A percentile compares a stretch with the other conserved stretches of the same genome.
These are phyloP conservation scores for Alcedo atthis DNA, from an alignment of 2,797 vertebrate species.

Conservation along the genomic window DNA sequence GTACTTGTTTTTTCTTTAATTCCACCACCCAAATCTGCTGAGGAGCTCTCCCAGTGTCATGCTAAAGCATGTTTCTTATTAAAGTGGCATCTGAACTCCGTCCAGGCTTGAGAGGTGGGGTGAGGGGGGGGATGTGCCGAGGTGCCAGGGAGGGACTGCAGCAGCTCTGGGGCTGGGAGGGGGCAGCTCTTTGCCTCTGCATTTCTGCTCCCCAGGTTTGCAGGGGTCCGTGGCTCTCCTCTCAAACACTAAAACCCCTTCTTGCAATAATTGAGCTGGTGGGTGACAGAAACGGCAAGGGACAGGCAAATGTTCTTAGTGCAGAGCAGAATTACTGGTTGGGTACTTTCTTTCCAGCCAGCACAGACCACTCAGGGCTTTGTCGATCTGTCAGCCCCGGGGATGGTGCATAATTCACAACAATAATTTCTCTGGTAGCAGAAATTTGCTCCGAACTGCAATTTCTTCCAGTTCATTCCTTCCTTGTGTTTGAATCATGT, in stretches of 20 bases:
- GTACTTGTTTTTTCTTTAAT: background rate
- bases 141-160: background rate
- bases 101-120: background rate
- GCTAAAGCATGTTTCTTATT: background rate
- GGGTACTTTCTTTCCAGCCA: background rate
- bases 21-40: background rate
- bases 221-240: background rate
- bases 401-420: background rate
- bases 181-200: background rate
- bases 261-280: background rate
- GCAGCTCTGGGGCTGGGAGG: background rate
- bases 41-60: background rate
- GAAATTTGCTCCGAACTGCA: background rate
- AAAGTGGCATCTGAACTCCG: background rate
- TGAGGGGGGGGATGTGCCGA: background rate
- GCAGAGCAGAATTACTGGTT: background rate
- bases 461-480: background rate
- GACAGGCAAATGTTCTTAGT: background rate
- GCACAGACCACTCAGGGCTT: background rate
- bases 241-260: background rate
- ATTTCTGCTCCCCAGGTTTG: background rate
- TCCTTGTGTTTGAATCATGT: background rate
- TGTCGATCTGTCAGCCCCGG: background rate
- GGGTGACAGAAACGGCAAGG: background rate
- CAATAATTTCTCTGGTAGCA: background rate